Base-by-base conservation (phyloP, 2,113 vertebrate species). In the Nanger granti region DNA sequence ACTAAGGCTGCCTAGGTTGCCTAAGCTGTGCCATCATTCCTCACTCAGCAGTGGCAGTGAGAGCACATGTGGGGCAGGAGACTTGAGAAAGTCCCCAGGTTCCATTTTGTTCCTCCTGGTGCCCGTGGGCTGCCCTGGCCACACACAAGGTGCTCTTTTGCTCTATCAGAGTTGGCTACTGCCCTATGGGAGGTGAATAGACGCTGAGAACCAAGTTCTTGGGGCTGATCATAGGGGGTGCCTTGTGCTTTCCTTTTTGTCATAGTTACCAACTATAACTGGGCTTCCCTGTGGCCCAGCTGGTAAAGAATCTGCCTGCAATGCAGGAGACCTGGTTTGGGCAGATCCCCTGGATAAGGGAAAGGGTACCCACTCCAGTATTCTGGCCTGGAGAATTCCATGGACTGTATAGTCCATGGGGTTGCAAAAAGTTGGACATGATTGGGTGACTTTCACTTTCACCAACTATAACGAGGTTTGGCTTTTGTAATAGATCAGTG, bases 1-100 rank as follows among this genome's bases (percentile, higher is more conserved):
- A 73, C 69, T 24, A 41, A 41, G 14, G 66, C 66, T 8, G 0
- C 20, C 69, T 5, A 41, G 14, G 66, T 79, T 11, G 0, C 31
- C 31, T 3, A 55, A 0, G 24, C 8, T 2, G 1, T 37, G 41
- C 55, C 0, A 2, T 76, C 66, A 22, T 47, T n/a, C 84, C 37
- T 31, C 3, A 20, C 20, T 29, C n/a, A 60, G 83, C 86, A 37
- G 7, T 26, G 24, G 76, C 24, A 24, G 20, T n/a, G 26, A 69
- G 60, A 49, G n/a, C 66, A 59, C 62, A 13, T 5, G 24, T 2
- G 1, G 20, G n/a, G 52, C 73, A 49, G 57, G 80, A 49, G 29
- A 41, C 12, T 49, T 44, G 17, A 69, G 31, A 60, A 29, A 60
- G 82, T 80, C 29, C 8, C 26, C 34, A 66, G 73, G 41, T 60